A percentile compares a stretch with the other conserved stretches of the same genome.
Evolutionary conservation across 37 sponge, comb jelly and placozoan species (phyloP).

Genomic region (Halichondria panicea): DNA sequence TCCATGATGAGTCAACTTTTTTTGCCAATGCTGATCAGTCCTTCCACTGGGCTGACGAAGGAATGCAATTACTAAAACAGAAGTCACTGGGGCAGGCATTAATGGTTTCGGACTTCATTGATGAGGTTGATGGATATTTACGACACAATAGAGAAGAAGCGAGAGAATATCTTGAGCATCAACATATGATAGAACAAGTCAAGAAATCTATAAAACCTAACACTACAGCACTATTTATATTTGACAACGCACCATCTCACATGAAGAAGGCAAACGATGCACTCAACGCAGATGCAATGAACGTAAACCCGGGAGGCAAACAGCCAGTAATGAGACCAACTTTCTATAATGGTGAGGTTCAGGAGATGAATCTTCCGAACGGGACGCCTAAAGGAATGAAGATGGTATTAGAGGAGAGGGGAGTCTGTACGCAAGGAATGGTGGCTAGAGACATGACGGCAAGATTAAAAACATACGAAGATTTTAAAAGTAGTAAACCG

Average conservation of each 20-base stretch:
- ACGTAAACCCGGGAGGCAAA: conserved; percentile 55
- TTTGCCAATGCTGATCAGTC: conserved; percentile 55
- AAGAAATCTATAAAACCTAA: conserved; percentile 30
- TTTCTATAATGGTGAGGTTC: conserved; percentile 27
- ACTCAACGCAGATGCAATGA: conserved; percentile 46
- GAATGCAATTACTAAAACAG: conserved; percentile 14
- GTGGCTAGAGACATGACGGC: conserved; percentile 40
- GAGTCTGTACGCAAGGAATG: conserved; percentile 48
- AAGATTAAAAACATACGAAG: conserved; percentile 18
- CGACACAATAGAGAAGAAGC: conserved; percentile 11
- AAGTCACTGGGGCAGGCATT: conserved; percentile 33
- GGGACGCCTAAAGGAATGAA: conserved; percentile 10
- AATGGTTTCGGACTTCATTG: conserved; percentile 72
- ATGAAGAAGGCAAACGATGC: conserved; percentile 26
- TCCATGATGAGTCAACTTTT: conserved; percentile 60
- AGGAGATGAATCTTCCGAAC: conserved; percentile 24
- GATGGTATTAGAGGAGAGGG: conserved; percentile 49
- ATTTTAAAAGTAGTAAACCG: conserved; percentile 18
- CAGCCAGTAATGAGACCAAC: conserved; percentile 52
- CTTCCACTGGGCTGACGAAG: conserved; percentile 24
- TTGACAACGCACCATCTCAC: conserved; percentile 42
- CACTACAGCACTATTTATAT: too few relatives aligned
- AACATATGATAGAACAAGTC: conserved; percentile 23
- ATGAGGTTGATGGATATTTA: conserved; percentile 49
- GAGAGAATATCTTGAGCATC: not conserved